These are phyloP conservation scores for Artibeus jamaicensis DNA, from an alignment of 2,797 vertebrate species.

Conservation along the genomic window DNA sequence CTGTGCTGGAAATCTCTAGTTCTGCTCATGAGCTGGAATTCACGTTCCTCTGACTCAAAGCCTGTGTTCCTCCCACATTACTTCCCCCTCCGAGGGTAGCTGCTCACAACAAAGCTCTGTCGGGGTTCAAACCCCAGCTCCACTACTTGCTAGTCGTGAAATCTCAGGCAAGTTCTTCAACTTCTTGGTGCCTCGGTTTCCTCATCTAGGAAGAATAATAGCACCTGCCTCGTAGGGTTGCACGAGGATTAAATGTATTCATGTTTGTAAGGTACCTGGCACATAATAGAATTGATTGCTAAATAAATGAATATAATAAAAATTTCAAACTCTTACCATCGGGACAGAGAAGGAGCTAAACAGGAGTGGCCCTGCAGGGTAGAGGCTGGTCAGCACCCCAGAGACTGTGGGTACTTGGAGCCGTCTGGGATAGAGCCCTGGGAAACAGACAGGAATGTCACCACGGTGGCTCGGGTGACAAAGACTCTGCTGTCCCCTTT, in stretches of 20 bases:
- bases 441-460: conserved; percentile 36
- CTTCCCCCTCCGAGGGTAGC: not conserved
- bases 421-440: not conserved
- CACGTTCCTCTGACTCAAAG: not conserved
- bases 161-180: not conserved
- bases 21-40: not conserved
- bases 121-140: not conserved
- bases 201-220: not conserved
- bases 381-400: not conserved
- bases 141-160: not conserved
- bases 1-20: not conserved
- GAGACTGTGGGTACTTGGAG: not conserved
- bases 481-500: not conserved
- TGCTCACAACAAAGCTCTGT: not conserved
- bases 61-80: not conserved
- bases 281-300: not conserved
- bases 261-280: not conserved
- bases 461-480: not conserved
- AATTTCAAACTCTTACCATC: not conserved
- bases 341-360: not conserved
- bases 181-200: not conserved
- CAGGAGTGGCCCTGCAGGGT: no score
- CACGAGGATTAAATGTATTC: not conserved
- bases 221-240: not conserved
- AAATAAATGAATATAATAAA: not conserved